Base-by-base conservation (phyloP, 2,113 vertebrate species). In the Lates calcarifer region DNA sequence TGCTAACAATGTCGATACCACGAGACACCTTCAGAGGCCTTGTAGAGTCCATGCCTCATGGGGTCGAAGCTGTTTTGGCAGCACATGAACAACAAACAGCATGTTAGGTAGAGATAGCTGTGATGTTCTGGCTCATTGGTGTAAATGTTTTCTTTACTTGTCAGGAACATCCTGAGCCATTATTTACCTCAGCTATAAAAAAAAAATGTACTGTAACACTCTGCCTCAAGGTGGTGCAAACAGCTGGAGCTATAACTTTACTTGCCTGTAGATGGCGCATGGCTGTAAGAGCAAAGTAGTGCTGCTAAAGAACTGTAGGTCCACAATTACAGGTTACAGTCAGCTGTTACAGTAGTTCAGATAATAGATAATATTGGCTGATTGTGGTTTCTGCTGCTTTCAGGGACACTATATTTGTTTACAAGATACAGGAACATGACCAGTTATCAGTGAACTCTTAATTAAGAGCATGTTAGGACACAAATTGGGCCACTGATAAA, bases 401-500 rank as follows among this genome's bases (percentile, higher is more conserved):
- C 18, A 57, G 26, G 24, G 37, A 63, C 64, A 24, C 28, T 18
- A 20, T n/a, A 3, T n/a, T 63, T 28, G 43, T 57, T 76, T 68
- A 18, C 66, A 55, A 6, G 26, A 26, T 37, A 68, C 15, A 55
- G 10, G 7, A 31, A 26, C 31, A 8, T 29, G 41, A 55, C 22
- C 26, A 28, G 47, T 63, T 33, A 64, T 75, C 56, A 31, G 10
- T 37, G 41, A 37, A 33, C 51, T 51, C 18, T 41, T 73, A 73
- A 80, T 56, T 31, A 41, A 77, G 35, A 63, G 64, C 43, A 78
- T 5, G 22, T 28, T 43, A 43, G n/a, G 60, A 60, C 39, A 55
- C n/a, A 43, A 64, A 70, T 37, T 71, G 58, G 49, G 43, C 37
- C 12, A 60, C 33, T 70, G 74, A 77, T n/a, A 43, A 41, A 35